phyloP scores from a whole-genome alignment of 2,113 vertebrate genomes.

The Prionailurus viverrinus region DNA sequence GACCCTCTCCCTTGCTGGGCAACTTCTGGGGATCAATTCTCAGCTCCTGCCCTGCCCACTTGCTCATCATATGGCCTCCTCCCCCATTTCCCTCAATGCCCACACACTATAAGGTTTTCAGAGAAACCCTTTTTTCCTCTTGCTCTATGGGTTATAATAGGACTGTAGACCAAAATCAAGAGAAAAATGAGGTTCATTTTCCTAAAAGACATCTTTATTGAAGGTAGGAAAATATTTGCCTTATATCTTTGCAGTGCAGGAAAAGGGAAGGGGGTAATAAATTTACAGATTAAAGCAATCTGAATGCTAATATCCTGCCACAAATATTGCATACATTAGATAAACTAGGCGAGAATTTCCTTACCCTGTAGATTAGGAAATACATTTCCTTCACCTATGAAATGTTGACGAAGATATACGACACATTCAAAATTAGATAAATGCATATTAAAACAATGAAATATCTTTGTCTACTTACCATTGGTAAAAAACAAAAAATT shows the following conservation, averaged over 20 bases:
- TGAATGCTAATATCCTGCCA: neutral
- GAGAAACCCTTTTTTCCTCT: neutral
- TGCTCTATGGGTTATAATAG: neutral
- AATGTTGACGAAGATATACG: neutral
- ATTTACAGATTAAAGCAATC: neutral
- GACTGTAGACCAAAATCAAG: neutral
- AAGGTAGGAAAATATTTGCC: neutral
- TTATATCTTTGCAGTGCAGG: neutral
- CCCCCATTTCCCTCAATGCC: neutral
- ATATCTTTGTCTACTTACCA: neutral
- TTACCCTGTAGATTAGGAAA: neutral
- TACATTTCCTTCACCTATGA: neutral
- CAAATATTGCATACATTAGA: neutral
- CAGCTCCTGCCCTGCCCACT: neutral
- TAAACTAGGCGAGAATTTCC: neutral
- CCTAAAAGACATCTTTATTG: neutral
- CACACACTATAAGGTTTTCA: neutral
- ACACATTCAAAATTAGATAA: conserved; percentile 14
- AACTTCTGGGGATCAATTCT: neutral
- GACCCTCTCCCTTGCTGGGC: neutral
- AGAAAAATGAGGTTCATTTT: neutral
- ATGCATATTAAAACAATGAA: neutral
- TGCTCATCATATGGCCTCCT: neutral
- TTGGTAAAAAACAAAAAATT: neutral
- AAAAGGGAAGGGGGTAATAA: neutral